phyloP scores from a whole-genome alignment of 92 coral and sea anemone genomes.

The Phenganax stokvisi region DNA sequence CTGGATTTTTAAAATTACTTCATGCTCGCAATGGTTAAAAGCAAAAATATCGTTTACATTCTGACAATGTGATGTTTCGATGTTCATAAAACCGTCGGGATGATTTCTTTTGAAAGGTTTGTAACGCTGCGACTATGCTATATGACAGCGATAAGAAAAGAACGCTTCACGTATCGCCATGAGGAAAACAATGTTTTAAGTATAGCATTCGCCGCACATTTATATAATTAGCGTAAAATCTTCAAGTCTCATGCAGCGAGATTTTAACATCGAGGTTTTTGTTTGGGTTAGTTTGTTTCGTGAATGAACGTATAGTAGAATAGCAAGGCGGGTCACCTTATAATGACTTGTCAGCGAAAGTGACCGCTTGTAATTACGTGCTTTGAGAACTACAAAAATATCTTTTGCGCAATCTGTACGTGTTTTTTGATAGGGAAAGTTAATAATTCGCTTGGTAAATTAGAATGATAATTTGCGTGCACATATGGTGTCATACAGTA shows the following conservation, averaged over 20 bases:
- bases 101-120: too few relatives aligned
- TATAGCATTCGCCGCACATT: neutral
- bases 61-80: too few relatives aligned
- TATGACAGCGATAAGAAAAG: too few relatives aligned
- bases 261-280: conserved; percentile 6
- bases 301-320: neutral
- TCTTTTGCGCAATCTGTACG: conserved; percentile 16
- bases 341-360: conserved; percentile 83
- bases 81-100: too few relatives aligned
- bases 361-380: conserved; percentile 87
- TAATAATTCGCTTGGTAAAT: conserved; percentile 3
- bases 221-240: neutral
- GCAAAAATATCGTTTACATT: too few relatives aligned
- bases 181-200: neutral
- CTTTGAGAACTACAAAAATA: conserved; percentile 8
- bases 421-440: conserved; percentile 9
- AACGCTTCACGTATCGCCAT: too few relatives aligned
- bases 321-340: conserved; percentile 58
- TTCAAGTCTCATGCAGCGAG: neutral
- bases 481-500: conserved; percentile 13
- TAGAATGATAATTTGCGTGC: conserved; percentile 2
- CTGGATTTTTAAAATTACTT: too few relatives aligned
- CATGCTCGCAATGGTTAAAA: too few relatives aligned
- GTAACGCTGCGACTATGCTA: too few relatives aligned
- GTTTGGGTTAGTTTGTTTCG: conserved; percentile 31